Percentiles rank a stretch among this genome's conserved stretches.
Evolutionary conservation across 2,888 invertebrate species (phyloP).

Genomic region (Camponotus fellah): DNA sequence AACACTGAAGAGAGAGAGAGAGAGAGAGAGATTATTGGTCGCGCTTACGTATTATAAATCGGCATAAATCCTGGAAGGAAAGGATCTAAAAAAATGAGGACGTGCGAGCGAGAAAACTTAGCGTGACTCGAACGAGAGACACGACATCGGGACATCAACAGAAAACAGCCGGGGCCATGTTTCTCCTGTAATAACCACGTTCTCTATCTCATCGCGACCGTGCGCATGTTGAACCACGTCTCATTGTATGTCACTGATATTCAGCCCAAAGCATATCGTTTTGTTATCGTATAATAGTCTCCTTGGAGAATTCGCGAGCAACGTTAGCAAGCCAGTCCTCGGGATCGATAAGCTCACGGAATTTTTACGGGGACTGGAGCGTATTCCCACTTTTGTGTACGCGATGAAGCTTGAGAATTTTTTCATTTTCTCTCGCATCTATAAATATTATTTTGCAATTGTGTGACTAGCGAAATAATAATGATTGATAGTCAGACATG

Average conservation of each 20-base stretch:
- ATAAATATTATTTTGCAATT: not conserved
- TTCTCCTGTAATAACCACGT: constrained; percentile 76
- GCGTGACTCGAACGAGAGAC: constrained; percentile 78
- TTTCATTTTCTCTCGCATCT: too few species aligned
- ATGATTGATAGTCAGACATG: not conserved
- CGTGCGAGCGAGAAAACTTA: constrained; percentile 58
- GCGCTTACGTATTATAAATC: constrained; percentile 45
- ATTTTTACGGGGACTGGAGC: constrained; percentile 21
- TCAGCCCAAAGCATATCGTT: constrained; percentile 45
- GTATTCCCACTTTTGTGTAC: not conserved
- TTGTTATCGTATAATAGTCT: constrained; percentile 54
- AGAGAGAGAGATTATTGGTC: not conserved
- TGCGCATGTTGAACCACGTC: constrained; percentile 61
- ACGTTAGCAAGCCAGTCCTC: constrained; percentile 15
- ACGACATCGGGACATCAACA: constrained; percentile 80
- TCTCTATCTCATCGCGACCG: constrained; percentile 60
- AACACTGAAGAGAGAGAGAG: not conserved
- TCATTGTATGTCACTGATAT: constrained; percentile 46
- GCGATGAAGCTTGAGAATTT: not conserved
- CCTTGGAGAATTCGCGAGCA: constrained; percentile 50
- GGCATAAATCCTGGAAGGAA: constrained; percentile 24
- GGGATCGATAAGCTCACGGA: constrained; percentile 43
- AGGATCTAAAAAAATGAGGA: constrained; percentile 13
- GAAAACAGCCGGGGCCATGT: constrained; percentile 71
- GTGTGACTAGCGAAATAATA: not conserved